Percentiles rank a stretch among this genome's conserved stretches.
Conservation (phyloP, 2,113 vertebrate genomes). For the Carettochelys insculpta region DNA sequence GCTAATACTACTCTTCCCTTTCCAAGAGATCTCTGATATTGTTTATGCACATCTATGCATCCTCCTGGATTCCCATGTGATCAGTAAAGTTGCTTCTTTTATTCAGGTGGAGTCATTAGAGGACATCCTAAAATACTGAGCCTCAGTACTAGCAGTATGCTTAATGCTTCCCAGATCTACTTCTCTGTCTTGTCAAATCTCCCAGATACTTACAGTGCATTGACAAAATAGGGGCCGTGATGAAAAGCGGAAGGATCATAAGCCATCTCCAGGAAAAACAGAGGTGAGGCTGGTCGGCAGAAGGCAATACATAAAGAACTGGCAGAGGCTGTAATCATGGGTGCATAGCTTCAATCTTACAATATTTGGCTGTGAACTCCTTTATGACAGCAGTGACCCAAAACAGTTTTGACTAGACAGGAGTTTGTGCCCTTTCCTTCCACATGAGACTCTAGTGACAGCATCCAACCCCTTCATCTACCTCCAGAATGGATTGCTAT, state of each 20-base stretch:
- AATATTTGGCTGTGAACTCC: background rate
- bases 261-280: background rate
- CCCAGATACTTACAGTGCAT: background rate
- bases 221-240: background rate
- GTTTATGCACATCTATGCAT: background rate
- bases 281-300: background rate
- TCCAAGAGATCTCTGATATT: background rate
- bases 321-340: background rate
- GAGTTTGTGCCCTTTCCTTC: background rate
- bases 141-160: background rate
- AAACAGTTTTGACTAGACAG: background rate
- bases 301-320: background rate
- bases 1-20: background rate
- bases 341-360: background rate
- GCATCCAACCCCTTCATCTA: background rate
- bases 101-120: background rate
- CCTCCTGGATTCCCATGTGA: background rate
- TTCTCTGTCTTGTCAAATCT: background rate
- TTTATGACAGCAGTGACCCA: background rate
- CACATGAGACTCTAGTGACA: background rate
- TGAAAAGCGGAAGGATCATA: background rate
- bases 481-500: background rate
- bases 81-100: background rate
- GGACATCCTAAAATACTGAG: background rate
- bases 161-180: background rate